Evolutionary conservation across 2,113 vertebrate species (phyloP).

Genomic region (Orthonyx spaldingii): DNA sequence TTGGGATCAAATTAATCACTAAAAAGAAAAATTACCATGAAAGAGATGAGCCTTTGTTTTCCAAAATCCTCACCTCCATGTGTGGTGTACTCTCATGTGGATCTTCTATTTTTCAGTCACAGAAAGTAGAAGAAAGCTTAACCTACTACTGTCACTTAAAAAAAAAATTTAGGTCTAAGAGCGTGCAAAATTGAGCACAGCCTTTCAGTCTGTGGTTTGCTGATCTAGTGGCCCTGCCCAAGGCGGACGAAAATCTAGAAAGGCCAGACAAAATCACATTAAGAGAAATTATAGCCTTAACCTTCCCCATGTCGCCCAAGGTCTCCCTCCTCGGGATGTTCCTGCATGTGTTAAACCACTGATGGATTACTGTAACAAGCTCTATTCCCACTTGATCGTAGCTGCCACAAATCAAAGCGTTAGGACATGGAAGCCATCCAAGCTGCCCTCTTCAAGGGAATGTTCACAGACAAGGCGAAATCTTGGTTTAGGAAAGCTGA

Average conservation of each 20-base stretch:
- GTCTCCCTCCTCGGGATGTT: constrained; percentile 46
- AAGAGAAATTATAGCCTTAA: constrained; percentile 55
- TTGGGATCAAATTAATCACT: not conserved
- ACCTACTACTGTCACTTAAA: not conserved
- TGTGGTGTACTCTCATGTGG: not conserved
- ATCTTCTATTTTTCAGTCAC: not conserved
- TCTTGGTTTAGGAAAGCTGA: constrained; percentile 47
- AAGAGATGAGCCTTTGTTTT: not conserved
- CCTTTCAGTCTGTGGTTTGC: constrained; percentile 52
- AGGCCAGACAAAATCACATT: constrained; percentile 56
- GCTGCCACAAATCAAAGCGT: constrained; percentile 49
- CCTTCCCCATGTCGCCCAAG: constrained; percentile 3
- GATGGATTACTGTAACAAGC: constrained; percentile 47
- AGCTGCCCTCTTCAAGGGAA: constrained; percentile 37
- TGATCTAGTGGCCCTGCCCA: constrained; percentile 27
- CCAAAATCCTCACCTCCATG: not conserved
- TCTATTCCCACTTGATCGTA: constrained; percentile 35
- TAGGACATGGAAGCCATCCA: constrained; percentile 42
- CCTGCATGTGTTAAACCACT: constrained; percentile 27
- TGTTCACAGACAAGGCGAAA: not conserved
- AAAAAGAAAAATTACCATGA: not conserved
- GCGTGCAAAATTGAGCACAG: not conserved
- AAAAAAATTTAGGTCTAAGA: not conserved
- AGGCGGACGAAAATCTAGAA: not conserved
- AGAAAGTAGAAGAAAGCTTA: not conserved